Evolutionary conservation across 2,113 vertebrate genomes (phyloP), one percentile per base, ranked within the genome.

Genomic region (Diadophis punctatus): DNA sequence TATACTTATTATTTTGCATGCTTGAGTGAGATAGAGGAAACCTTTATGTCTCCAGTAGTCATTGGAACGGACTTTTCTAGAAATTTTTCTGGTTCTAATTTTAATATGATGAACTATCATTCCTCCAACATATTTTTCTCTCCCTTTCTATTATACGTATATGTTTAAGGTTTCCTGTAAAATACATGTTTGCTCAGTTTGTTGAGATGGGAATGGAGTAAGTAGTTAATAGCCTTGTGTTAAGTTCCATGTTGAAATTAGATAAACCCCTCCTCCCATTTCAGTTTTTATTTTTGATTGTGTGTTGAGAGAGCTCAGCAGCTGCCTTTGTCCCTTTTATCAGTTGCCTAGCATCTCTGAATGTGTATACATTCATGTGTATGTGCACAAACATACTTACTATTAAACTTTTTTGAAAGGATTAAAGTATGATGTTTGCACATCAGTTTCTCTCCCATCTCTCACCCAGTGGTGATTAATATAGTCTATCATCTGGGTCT

Each of bases 221-320:
- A 96, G 94, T 74, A 46, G 86, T 39, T 93, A 96, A 95, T 94
- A 91, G 39, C 20, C 94, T 94, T 94, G 95, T 97, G 94, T 96
- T 92, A 94, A 92, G 94, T 94, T 95, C 20, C 87, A 94, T 94
- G 95, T 95, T 95, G 95, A 88, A 96, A 93, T 94, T 91, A 60
- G 94, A 84, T 94, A 96, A 95, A 97, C 96, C 95, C 95, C 92
- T 93, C 94, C 91, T 89, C 4, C 90, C 34, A 14, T 89, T 20
- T 39, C 39, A 91, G 63, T 8, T n/a, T 85, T 9, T 0, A 92
- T 63, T 96, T 94, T 96, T 97, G 95, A 93, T 43, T 48, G 53
- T 12, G 95, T 58, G 95, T 93, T 96, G 97, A 97, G 96, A 96
- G 97, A 97, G 94, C 9, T 90, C 74, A 95, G 95, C 98, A 97